Evolutionary conservation across 2,113 vertebrate species (phyloP).

Genomic region (Brienomyrus brachyistius): DNA sequence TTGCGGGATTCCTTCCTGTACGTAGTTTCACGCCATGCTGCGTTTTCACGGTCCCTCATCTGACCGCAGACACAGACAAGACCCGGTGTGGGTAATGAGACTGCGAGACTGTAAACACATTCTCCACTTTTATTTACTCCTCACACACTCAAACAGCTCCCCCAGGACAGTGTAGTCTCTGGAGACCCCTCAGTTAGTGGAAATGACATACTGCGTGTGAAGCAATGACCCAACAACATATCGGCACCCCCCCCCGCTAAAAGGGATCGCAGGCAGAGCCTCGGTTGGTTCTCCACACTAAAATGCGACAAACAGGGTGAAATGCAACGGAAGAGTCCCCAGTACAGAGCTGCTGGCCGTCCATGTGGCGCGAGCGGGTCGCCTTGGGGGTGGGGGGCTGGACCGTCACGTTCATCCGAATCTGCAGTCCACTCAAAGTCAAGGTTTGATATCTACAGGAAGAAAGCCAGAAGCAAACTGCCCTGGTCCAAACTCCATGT

Average conservation of each 20-base stretch:
- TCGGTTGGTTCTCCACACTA: not conserved
- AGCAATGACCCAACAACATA: not conserved
- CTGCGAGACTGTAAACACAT: constrained; percentile 12
- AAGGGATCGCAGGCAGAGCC: not conserved
- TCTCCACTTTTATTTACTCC: constrained; percentile 16
- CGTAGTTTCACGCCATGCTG: not conserved
- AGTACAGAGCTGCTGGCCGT: not conserved
- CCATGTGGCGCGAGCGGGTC: not conserved
- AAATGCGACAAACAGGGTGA: constrained; percentile 6
- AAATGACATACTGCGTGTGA: constrained; percentile 10
- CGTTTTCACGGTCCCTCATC: not conserved
- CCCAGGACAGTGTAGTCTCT: not conserved
- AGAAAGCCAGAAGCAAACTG: not conserved
- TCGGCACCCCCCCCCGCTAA: not conserved
- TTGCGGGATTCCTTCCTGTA: not conserved
- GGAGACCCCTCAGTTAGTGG: not conserved
- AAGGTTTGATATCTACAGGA: not conserved
- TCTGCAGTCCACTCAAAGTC: constrained; percentile 14
- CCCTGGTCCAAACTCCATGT: not conserved
- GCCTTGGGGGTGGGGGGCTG: not conserved
- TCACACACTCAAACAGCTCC: not conserved
- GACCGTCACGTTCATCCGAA: not conserved
- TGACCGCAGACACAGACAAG: not conserved
- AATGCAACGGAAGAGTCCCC: not conserved
- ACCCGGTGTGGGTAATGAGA: not conserved